Percentiles rank a stretch among this genome's conserved stretches.
These are phyloP conservation scores for Pseudachorutes palmiensis DNA, from an alignment of 1,140 invertebrate species.

Conservation along the genomic window DNA sequence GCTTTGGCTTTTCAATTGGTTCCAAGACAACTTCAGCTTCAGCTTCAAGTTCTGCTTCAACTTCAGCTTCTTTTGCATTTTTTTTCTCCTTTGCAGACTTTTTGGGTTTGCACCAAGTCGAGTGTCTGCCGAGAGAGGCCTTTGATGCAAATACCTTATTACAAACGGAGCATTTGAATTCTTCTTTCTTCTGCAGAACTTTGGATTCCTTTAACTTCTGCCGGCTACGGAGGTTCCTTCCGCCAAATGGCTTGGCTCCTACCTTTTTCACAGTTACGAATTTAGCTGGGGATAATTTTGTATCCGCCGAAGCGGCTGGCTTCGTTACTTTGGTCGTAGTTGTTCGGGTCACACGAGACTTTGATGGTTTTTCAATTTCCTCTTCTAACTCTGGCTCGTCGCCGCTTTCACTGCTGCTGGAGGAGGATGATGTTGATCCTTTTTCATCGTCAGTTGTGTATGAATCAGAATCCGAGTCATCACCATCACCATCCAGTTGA, in stretches of 20 bases:
- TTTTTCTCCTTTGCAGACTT: neutral
- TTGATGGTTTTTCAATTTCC: neutral
- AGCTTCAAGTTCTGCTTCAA: neutral
- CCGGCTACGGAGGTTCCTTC: neutral
- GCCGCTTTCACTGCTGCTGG: neutral
- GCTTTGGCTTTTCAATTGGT: neutral
- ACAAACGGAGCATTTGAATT: constrained; percentile 23
- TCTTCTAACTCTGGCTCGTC: neutral
- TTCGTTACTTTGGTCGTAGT: neutral
- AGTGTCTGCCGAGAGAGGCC: constrained; percentile 18
- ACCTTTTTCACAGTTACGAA: neutral
- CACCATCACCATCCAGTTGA: constrained; percentile 46
- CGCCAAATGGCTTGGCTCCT: neutral
- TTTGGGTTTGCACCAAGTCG: constrained; percentile 28
- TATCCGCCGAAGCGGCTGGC: neutral
- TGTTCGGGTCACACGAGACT: neutral
- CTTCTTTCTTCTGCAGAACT: constrained; percentile 11
- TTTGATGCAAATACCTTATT: constrained; percentile 25
- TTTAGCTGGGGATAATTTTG: neutral
- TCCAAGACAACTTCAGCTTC: neutral
- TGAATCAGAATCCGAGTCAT: constrained; percentile 60
- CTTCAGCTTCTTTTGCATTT: neutral
- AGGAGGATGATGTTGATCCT: neutral
- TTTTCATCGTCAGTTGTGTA: neutral
- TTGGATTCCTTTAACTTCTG: constrained; percentile 44